Evolutionary conservation across 2,797 vertebrate genomes (phyloP), one percentile per base, ranked within the genome.

Genomic region (Bufotes viridis): DNA sequence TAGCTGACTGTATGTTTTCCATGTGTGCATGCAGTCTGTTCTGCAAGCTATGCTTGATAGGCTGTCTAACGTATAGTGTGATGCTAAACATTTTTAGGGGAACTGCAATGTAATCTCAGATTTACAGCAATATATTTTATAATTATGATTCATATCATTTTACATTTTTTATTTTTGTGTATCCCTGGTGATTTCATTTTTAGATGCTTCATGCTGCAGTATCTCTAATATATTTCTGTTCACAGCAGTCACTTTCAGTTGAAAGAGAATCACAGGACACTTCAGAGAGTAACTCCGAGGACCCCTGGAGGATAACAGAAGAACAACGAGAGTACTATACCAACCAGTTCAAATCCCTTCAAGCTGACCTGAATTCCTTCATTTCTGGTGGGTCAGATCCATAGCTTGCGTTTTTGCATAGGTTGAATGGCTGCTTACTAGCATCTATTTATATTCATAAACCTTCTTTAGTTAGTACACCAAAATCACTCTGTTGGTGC

Each of bases 301-400:
- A 99, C 92, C 97, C 97, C 92, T 99, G 98, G 98, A 97, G 97
- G 95, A 98, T 99, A 94, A 98, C 98, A 0, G 97, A 96, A 92
- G 98, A 99, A 94, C 98, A 99, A 94, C 93, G 95, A 78, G 97
- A 99, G 78, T 99, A 99, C 91, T 99, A 99, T 91, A 95, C 97
- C 20, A 97, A 96, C 87, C 98, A 99, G 92, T 99, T 99, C 92
- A 96, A 90, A 90, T 96, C 94, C 86, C 95, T 99, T 67, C 98
- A 99, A 94, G 96, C 97, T 0, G 97, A 99, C 91, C 94, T 98
- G 20, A 96, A 92, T 0, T 96, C 96, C 79, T 97, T 97, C 81
- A 96, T 99, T 93, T 96, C 98, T 91, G 98, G 98, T 98, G 94
- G 78, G 12, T 78, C 15, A 72, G 14, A 34, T 72, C 1, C 0